Evolutionary conservation across 2,888 invertebrate species (phyloP), one percentile per base, ranked within the genome.

Genomic region (Cosmopolites sordidus): DNA sequence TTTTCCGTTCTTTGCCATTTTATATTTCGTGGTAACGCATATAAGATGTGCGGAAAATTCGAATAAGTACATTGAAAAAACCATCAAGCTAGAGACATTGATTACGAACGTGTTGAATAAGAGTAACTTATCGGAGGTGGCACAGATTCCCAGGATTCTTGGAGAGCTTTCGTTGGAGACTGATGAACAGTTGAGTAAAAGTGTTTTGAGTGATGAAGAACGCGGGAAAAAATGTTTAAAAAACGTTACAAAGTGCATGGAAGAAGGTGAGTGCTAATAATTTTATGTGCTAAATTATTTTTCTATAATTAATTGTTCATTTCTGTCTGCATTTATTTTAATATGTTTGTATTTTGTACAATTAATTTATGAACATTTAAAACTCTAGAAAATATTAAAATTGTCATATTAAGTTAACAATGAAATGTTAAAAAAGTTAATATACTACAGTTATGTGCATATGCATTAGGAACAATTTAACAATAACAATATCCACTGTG

Each of bases 181-280:
- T n/a, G 48, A 33, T 11, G 33, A 33, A 33, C 33, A 22, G 5
- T 29, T 48, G 42, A 15, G 14, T 27, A 17, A 48, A 16, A 51
- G 27, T 38, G 48, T 54, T 6, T 27, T 48, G 16, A 51, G 27
- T 9, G 14, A 43, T 1, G 60, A 64, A 45, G 64, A 62, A 41
- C 62, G 60, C 16, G 69, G 69, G 12, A 69, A 63, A 57, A 39
- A 58, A 16, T 73, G 71, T 55, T 53, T 69, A 61, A 61, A 63
- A 43, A 69, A 71, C 61, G 48, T 70, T 14, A 67, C 66, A 3
- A 61, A 63, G 43, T 72, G 72, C 54, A 60, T 64, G 44, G 58
- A 66, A 43, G 58, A 67, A 63, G 70, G 72, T 72, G 61, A 62
- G 65, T 50, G 9, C 6, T 27, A 27, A 9, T 1, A 18, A 9